Percentiles rank a stretch among this genome's conserved stretches.
Conservation (phyloP, 2,113 vertebrate species). For the Heptranchias perlo region DNA sequence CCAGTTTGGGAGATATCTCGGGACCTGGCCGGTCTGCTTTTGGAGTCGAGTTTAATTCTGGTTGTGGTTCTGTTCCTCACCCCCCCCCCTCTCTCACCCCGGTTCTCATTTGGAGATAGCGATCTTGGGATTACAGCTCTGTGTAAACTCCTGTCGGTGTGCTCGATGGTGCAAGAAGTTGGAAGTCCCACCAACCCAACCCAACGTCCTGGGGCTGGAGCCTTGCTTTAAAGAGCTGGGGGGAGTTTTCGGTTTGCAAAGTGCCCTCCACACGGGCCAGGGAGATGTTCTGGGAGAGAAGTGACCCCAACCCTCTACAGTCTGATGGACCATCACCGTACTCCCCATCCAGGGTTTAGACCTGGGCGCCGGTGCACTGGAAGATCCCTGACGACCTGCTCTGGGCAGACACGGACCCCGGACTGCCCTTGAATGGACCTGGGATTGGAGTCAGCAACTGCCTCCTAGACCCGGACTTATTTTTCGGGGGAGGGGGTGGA, state of each 20-base stretch:
- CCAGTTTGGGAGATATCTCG: neutral
- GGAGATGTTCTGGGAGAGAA: neutral
- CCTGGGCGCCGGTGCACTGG: neutral
- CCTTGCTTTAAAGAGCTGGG: no score
- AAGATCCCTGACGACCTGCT: neutral
- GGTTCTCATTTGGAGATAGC: no score
- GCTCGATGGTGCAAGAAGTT: neutral
- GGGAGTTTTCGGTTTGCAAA: no score
- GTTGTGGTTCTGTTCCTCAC: no score
- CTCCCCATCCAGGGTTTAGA: neutral
- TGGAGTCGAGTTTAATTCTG: neutral
- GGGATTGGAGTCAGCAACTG: neutral
- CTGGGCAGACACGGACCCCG: neutral
- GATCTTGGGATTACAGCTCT: neutral
- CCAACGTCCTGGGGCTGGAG: no score
- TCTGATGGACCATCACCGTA: neutral
- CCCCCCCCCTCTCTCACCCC: no score
- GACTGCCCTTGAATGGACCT: neutral
- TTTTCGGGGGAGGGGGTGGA: neutral
- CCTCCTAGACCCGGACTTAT: neutral
- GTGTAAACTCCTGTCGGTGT: no score
- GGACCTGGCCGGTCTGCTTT: neutral
- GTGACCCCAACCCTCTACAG: neutral
- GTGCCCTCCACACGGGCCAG: neutral
- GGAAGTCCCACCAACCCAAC: neutral